Conservation (phyloP, 1,140 invertebrate genomes). For the Oedothorax gibbosus region DNA sequence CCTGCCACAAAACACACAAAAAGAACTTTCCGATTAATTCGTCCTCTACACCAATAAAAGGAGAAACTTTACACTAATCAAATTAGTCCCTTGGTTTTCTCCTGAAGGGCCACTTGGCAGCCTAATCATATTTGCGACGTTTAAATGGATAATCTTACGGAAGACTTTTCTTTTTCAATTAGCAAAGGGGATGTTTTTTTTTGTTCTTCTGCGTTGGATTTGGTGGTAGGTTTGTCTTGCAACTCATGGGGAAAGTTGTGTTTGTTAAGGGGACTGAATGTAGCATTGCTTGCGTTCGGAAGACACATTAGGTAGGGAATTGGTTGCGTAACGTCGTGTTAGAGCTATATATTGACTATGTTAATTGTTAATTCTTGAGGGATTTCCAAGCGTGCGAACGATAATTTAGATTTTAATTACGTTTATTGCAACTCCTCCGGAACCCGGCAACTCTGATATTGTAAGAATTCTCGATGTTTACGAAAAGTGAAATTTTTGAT, state of each 20-base stretch:
- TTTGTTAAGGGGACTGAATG: constrained; percentile 10
- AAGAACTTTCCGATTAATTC: constrained; percentile 22
- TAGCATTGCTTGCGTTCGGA: background rate
- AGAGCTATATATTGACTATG: too few relatives aligned
- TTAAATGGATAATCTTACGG: constrained; percentile 50
- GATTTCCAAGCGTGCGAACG: too few relatives aligned
- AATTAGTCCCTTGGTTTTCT: constrained; percentile 5
- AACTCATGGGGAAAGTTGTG: background rate
- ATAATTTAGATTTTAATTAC: too few relatives aligned
- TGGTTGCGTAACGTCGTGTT: too few relatives aligned
- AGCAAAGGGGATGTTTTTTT: background rate
- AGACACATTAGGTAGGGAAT: background rate
- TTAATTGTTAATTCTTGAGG: too few relatives aligned
- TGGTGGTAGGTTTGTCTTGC: constrained; percentile 13
- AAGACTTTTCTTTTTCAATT: constrained; percentile 40
- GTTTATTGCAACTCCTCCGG: too few relatives aligned
- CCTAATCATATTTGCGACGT: constrained; percentile 40
- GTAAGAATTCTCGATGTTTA: too few relatives aligned
- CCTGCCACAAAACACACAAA: background rate
- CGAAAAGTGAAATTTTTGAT: too few relatives aligned
- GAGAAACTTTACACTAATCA: constrained; percentile 34
- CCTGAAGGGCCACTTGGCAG: background rate
- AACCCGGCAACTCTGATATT: too few relatives aligned
- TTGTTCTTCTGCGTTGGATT: background rate
- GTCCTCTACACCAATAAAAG: background rate